Conservation (phyloP, 1,140 invertebrate genomes). For the Mya arenaria region DNA sequence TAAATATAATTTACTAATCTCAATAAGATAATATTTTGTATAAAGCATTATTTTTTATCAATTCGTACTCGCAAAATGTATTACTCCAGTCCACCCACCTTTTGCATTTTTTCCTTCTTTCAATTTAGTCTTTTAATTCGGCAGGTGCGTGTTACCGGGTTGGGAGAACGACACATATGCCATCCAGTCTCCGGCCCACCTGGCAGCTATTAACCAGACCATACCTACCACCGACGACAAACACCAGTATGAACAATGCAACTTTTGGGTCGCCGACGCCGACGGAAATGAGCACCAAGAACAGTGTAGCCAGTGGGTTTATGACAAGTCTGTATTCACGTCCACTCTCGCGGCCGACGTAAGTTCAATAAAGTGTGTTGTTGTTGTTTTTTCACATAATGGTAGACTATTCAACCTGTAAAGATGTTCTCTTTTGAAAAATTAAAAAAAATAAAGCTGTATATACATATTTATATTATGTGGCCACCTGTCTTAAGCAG, state of each 20-base stretch:
- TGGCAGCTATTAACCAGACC: conserved; percentile 24
- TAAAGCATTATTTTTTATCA: no score
- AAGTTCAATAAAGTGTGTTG: no score
- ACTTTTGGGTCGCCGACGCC: not conserved
- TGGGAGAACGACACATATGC: conserved; percentile 54
- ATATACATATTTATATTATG: not conserved
- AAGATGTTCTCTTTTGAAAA: not conserved
- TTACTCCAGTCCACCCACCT: no score
- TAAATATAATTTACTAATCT: no score
- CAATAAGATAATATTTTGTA: no score
- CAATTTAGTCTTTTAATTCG: no score
- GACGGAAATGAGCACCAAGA: conserved; percentile 3
- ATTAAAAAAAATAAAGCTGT: not conserved
- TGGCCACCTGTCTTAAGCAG: not conserved
- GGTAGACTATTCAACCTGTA: not conserved
- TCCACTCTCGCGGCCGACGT: conserved; percentile 41
- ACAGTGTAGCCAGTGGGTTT: conserved; percentile 47
- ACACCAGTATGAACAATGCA: conserved; percentile 19
- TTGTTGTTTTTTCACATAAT: not conserved
- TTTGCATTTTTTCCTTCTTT: no score
- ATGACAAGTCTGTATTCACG: conserved; percentile 39
- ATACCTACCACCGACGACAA: conserved; percentile 14
- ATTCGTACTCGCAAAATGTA: no score
- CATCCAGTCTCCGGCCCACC: conserved; percentile 33
- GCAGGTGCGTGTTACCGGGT: conserved; percentile 52